A percentile compares a stretch with the other conserved stretches of the same genome.
Conservation (phyloP, 2,797 vertebrate species). For the Sarcophilus harrisii region DNA sequence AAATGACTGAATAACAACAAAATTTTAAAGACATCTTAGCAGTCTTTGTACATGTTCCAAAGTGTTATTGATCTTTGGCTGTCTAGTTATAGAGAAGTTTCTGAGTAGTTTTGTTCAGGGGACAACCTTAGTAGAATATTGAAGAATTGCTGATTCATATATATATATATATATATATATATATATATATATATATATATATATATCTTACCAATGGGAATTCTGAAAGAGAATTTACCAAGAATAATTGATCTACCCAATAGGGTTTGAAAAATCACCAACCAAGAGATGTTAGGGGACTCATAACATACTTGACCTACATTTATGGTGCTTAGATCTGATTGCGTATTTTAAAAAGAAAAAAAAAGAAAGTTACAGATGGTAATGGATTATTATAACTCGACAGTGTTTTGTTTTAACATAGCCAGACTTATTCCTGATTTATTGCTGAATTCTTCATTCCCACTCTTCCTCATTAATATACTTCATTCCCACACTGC, state of each 20-base stretch:
- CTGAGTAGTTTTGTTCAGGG: not conserved
- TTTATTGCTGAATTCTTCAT: constrained; percentile 1
- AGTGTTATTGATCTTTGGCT: not conserved
- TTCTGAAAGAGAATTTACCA: not conserved
- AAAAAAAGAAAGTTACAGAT: constrained; percentile 13
- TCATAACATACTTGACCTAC: not conserved
- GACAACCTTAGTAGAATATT: not conserved
- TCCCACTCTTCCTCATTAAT: constrained; percentile 5
- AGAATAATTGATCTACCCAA: not conserved
- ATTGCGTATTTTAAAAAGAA: not conserved
- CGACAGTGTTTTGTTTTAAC: not conserved
- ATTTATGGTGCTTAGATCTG: not conserved
- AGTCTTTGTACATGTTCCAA: not conserved
- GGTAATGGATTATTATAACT: not conserved
- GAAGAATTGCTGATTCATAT: not conserved
- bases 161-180: no score
- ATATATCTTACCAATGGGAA: not conserved
- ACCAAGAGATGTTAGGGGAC: not conserved
- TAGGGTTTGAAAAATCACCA: not conserved
- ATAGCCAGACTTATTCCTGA: not conserved
- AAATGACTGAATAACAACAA: not conserved
- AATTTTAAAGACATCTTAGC: not conserved
- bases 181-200: no score
- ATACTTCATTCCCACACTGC: not conserved
- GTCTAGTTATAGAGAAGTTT: not conserved